Evolutionary conservation across 2,113 vertebrate genomes (phyloP).

Genomic region (Burhinus bistriatus): DNA sequence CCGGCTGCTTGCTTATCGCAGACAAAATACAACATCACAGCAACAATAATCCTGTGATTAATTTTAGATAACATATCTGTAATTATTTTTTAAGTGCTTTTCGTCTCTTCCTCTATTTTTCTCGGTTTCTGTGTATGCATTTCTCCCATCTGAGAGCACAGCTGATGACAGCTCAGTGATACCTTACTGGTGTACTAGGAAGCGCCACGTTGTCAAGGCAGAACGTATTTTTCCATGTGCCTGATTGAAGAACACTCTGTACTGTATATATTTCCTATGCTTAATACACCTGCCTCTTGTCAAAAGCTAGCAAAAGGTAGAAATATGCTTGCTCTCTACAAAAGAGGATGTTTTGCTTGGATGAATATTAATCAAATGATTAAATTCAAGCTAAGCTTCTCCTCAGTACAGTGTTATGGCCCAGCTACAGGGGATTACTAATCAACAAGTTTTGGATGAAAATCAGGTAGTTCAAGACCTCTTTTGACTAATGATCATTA

Average conservation of each 20-base stretch:
- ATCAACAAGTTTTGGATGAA: slow-evolving; percentile 34
- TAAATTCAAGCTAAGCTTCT: slow-evolving; percentile 34
- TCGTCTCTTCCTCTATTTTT: background rate
- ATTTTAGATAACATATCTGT: background rate
- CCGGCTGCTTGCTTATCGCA: background rate
- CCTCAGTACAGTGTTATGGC: background rate
- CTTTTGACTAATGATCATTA: slow-evolving; percentile 17
- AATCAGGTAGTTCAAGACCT: slow-evolving; percentile 12
- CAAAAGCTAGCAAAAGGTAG: background rate
- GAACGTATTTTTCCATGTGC: background rate
- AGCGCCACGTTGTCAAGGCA: background rate
- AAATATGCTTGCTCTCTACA: background rate
- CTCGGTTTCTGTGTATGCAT: background rate
- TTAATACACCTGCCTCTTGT: background rate
- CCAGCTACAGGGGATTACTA: background rate
- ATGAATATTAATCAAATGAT: slow-evolving; percentile 40
- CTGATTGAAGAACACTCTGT: background rate
- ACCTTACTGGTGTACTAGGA: background rate
- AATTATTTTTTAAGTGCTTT: background rate
- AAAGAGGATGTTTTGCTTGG: background rate
- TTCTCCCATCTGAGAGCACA: background rate
- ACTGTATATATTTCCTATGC: background rate
- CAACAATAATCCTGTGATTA: background rate
- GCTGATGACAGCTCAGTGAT: background rate
- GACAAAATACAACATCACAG: background rate